These are phyloP conservation scores for Phasia obesa DNA, from an alignment of 2,888 invertebrate genomes.

Conservation along the genomic window DNA sequence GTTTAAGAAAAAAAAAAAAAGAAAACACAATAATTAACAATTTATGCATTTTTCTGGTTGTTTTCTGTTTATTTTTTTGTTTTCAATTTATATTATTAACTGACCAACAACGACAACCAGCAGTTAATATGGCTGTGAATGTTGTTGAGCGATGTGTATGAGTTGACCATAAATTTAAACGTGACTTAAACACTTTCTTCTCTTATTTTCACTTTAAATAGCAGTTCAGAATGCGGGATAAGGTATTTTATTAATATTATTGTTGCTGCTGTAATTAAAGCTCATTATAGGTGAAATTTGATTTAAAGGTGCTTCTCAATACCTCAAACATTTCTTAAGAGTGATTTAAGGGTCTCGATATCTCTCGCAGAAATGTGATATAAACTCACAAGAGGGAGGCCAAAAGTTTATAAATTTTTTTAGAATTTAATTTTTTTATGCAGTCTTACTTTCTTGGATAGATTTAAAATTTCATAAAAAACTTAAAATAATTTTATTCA, in stretches of 20 bases:
- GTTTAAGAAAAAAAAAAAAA: conserved; percentile 28
- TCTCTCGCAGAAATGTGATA: too few species aligned
- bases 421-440: too few species aligned
- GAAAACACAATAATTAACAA: conserved; percentile 31
- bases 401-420: too few species aligned
- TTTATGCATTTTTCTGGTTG: conserved; percentile 16
- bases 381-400: too few species aligned
- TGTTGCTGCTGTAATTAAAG: conserved; percentile 14
- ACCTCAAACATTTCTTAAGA: too few species aligned
- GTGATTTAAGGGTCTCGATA: too few species aligned
- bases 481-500: too few species aligned
- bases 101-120: conserved; percentile 10
- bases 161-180: conserved; percentile 65
- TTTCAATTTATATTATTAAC: conserved; percentile 38
- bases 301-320: too few species aligned
- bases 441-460: too few species aligned
- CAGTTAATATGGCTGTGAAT: background rate
- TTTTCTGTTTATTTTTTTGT: conserved; percentile 14
- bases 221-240: background rate
- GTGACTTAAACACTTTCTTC: conserved; percentile 66
- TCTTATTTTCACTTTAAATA: conserved; percentile 23
- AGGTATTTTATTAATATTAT: background rate
- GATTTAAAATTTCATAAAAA: too few species aligned
- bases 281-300: conserved; percentile 10
- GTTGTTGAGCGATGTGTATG: conserved; percentile 23